phyloP scores from a whole-genome alignment of 2,113 vertebrate genomes.

The Odocoileus hemionus region DNA sequence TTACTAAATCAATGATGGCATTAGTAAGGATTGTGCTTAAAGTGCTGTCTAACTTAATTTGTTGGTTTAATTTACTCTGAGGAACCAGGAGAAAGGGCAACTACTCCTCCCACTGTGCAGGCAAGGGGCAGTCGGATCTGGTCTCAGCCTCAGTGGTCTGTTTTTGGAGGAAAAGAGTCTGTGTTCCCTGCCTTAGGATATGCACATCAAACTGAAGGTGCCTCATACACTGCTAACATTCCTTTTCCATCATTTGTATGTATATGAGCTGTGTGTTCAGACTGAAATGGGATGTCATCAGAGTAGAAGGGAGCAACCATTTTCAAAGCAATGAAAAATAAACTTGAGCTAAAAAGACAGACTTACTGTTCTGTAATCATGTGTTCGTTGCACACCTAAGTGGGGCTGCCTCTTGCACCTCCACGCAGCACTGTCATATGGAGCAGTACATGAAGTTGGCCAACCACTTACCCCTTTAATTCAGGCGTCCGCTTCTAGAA shows the following conservation, averaged over 20 bases:
- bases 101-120: neutral
- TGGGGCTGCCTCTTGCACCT: neutral
- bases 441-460: neutral
- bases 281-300: neutral
- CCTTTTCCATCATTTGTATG: neutral
- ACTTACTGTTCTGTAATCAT: neutral
- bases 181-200: neutral
- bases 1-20: constrained; percentile 28
- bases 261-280: neutral
- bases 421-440: neutral
- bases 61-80: constrained; percentile 10
- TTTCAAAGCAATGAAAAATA: neutral
- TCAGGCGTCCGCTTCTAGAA: neutral
- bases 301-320: neutral
- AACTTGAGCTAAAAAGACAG: neutral
- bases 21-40: constrained; percentile 31
- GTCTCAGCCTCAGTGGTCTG: neutral
- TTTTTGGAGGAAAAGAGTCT: neutral
- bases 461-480: neutral
- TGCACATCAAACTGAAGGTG: neutral
- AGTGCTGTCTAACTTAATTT: constrained; percentile 37
- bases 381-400: neutral
- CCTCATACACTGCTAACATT: neutral
- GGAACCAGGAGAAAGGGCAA: neutral
- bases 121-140: neutral